Evolutionary conservation across 2,113 vertebrate species (phyloP), one percentile per base, ranked within the genome.

Genomic region (Sialia sialis): DNA sequence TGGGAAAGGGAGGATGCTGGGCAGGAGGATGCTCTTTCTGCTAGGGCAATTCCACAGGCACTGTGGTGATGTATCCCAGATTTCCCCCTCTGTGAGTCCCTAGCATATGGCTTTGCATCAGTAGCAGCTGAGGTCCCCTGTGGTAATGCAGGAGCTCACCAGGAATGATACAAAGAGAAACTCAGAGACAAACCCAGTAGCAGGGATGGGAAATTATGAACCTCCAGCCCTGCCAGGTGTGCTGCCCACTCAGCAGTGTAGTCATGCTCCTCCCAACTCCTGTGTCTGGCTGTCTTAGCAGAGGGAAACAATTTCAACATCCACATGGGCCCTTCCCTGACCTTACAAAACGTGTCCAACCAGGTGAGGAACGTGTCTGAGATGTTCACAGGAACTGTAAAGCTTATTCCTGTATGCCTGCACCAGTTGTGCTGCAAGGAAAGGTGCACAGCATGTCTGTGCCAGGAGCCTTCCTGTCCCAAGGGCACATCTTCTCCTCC

Each of bases 91-190:
- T 39, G 36, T n/a, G 38, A 66, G 26, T 17, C 48, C 22, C 16
- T 54, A 70, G 13, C 18, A 8, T 1, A 2, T 0, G 0, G 34
- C 7, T 67, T 63, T 64, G 25, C 9, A 20, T 46, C 2, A 0
- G 12, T 5, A 48, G 48, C 12, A 16, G 26, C 12, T 17, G 46
- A 58, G 21, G 4, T 77, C 10, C 14, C 38, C 23, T 2, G 16
- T 11, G 21, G 22, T n/a, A 43, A 69, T 11, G 14, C 36, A 58
- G 63, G 25, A 69, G 25, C 11, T 21, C 10, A 6, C 10, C 41
- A 75, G 15, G 25, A 84, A 27, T 2, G 6, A 5, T 10, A 36
- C 1, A 6, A 48, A 69, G 21, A 55, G 27, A 69, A 86, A 43
- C 18, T 63, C n/a, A 43, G 44, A 67, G 54, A 34, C 32, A 54